phyloP scores from a whole-genome alignment of 2,113 vertebrate species.

The Microcebus ravelobensis region DNA sequence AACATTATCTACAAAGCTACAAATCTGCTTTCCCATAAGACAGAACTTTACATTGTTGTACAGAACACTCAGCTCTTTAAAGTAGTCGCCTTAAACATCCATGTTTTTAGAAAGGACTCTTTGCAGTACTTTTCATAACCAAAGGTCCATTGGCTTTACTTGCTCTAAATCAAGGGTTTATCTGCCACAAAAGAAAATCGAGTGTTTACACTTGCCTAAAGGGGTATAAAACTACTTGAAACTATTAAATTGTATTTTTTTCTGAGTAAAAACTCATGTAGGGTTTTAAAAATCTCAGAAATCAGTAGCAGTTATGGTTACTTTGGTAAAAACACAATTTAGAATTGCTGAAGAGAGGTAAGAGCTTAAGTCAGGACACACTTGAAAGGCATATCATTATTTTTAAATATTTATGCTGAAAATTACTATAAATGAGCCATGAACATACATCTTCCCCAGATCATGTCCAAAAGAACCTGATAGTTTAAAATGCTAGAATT shows the following conservation, averaged over 20 bases:
- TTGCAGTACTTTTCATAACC: background rate
- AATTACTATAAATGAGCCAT: background rate
- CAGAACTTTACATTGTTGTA: background rate
- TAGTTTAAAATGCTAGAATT: background rate
- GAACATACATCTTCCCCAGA: background rate
- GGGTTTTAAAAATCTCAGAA: background rate
- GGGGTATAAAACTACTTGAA: background rate
- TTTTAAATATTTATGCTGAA: conserved; percentile 43
- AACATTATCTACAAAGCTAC: background rate
- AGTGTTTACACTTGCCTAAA: background rate
- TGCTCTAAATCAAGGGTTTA: background rate
- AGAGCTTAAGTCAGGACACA: background rate
- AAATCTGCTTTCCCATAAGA: background rate
- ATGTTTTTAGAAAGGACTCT: background rate
- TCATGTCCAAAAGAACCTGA: background rate
- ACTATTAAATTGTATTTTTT: conserved; percentile 15
- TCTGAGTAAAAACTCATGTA: background rate
- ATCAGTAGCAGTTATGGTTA: background rate
- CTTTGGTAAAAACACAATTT: conserved; percentile 30
- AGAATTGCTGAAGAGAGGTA: conserved; percentile 31
- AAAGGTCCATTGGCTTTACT: background rate
- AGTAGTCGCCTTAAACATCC: background rate
- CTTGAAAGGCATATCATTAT: background rate
- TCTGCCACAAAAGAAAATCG: background rate
- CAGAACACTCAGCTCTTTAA: background rate